Evolutionary conservation across 2,888 invertebrate species (phyloP).

Genomic region (Brachylomia viminalis): DNA sequence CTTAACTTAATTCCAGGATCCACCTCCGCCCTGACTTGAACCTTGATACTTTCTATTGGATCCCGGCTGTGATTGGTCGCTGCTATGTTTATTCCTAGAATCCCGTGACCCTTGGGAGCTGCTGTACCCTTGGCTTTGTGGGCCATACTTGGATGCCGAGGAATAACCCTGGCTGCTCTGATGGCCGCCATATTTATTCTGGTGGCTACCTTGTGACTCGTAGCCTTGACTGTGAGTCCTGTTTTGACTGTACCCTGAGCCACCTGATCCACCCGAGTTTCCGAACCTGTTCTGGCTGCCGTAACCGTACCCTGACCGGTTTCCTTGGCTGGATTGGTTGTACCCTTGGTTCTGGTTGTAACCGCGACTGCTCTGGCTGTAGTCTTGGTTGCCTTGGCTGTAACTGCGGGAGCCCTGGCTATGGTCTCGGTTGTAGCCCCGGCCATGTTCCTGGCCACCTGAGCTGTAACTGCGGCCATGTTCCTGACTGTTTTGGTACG

Average conservation of each 20-base stretch:
- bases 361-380: slow-evolving; percentile 53
- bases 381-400: slow-evolving; percentile 50
- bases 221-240: slow-evolving; percentile 64
- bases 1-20: slow-evolving; percentile 56
- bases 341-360: slow-evolving; percentile 66
- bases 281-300: slow-evolving; percentile 60
- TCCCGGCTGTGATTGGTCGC: slow-evolving; percentile 53
- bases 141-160: slow-evolving; percentile 35
- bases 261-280: slow-evolving; percentile 34
- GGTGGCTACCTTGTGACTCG: slow-evolving; percentile 61
- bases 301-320: slow-evolving; percentile 54
- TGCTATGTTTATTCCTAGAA: slow-evolving; percentile 55
- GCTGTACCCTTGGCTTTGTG: slow-evolving; percentile 59
- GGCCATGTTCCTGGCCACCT: slow-evolving; percentile 44
- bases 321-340: slow-evolving; percentile 64
- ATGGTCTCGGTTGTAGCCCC: slow-evolving; percentile 61
- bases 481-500: slow-evolving; percentile 57
- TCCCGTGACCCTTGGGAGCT: slow-evolving; percentile 49
- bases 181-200: slow-evolving; percentile 55
- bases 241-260: slow-evolving; percentile 55
- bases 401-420: slow-evolving; percentile 51
- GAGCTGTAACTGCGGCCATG: slow-evolving; percentile 53
- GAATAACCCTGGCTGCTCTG: slow-evolving; percentile 60
- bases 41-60: slow-evolving; percentile 57
- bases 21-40: slow-evolving; percentile 57